phyloP scores from a whole-genome alignment of 1,140 invertebrate genomes.

The Euborellia annulipes region DNA sequence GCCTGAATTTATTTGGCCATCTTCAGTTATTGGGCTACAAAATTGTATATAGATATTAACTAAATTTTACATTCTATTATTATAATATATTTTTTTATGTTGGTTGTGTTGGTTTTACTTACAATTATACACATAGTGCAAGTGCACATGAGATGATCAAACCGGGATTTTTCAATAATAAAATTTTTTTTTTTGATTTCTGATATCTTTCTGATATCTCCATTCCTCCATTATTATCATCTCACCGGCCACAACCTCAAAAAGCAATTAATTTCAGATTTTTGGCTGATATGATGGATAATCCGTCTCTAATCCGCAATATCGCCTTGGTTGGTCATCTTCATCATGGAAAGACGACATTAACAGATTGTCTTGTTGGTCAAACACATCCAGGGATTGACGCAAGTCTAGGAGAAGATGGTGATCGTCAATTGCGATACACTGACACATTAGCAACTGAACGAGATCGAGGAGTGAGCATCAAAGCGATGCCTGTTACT shows the following conservation, averaged over 20 bases:
- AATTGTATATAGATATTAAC: too few species aligned
- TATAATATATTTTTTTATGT: too few species aligned
- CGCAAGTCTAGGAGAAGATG: constrained; percentile 30
- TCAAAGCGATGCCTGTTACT: constrained; percentile 91
- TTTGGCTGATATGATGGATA: constrained; percentile 96
- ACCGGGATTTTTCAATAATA: too few species aligned
- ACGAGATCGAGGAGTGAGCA: constrained; percentile 93
- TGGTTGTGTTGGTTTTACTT: too few species aligned
- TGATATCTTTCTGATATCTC: too few species aligned
- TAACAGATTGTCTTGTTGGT: constrained; percentile 91
- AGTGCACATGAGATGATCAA: too few species aligned
- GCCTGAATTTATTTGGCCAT: too few species aligned
- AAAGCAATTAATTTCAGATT: constrained; percentile 31
- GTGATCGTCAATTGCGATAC: constrained; percentile 71
- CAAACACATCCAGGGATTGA: constrained; percentile 89
- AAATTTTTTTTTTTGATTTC: too few species aligned
- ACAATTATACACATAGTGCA: too few species aligned
- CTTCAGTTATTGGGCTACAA: too few species aligned
- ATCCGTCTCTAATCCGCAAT: constrained; percentile 85
- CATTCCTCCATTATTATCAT: too few species aligned
- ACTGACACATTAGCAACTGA: constrained; percentile 97
- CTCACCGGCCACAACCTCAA: background rate
- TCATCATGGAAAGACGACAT: constrained; percentile 98
- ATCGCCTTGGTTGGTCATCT: constrained; percentile 92
- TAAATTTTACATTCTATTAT: too few species aligned